phyloP scores from a whole-genome alignment of 2,113 vertebrate species.

The Cyprinus carpio region DNA sequence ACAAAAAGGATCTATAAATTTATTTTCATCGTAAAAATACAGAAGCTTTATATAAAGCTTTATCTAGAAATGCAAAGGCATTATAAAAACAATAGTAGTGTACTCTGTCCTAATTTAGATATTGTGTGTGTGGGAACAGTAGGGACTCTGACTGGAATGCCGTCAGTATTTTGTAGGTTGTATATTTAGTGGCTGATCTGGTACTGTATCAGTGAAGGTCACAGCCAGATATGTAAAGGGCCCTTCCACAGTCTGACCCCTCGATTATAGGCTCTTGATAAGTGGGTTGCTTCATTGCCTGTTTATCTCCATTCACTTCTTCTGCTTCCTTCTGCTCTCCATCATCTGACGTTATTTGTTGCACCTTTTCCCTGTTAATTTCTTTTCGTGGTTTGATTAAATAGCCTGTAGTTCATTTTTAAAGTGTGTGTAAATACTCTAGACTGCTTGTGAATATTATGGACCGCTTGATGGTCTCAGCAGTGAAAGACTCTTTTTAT shows the following conservation, averaged over 20 bases:
- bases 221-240: not conserved
- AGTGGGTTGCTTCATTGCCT: not conserved
- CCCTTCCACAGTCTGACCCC: conserved; percentile 32
- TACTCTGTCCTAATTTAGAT: conserved; percentile 1
- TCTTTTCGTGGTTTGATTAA: too few relatives aligned
- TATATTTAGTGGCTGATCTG: conserved; percentile 41
- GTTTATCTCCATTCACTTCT: conserved; percentile 23
- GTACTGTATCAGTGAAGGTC: conserved; percentile 43
- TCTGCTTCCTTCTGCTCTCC: conserved; percentile 27
- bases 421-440: not conserved
- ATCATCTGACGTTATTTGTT: conserved; percentile 5
- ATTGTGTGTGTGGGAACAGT: conserved; percentile 27
- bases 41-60: not conserved
- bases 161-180: not conserved
- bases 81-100: conserved; percentile 2
- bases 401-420: not conserved
- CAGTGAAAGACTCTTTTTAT: not conserved
- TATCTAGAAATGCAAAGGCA: not conserved
- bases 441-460: not conserved
- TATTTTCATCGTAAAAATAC: not conserved
- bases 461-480: not conserved
- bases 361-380: too few relatives aligned
- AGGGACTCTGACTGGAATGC: conserved; percentile 9
- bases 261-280: conserved; percentile 40
- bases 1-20: not conserved